Evolutionary conservation across 2,797 vertebrate genomes (phyloP).

Genomic region (Triplophysa bombifrons): DNA sequence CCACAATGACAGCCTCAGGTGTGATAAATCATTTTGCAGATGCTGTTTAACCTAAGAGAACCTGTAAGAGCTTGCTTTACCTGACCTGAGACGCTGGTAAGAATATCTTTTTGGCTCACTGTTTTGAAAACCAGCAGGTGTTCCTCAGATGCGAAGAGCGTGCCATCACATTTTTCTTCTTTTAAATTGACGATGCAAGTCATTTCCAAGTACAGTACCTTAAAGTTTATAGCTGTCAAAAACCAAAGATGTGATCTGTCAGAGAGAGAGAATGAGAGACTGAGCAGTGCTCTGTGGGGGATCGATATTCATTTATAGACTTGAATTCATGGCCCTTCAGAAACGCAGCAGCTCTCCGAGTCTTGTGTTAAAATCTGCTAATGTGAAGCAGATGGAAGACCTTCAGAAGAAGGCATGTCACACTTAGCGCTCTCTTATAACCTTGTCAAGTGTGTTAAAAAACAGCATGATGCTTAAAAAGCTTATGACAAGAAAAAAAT

Average conservation of each 20-base stretch:
- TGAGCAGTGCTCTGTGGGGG: neutral
- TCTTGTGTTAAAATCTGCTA: slow-evolving; percentile 65
- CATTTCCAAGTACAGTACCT: slow-evolving; percentile 49
- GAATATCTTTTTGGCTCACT: neutral
- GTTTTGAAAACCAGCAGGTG: neutral
- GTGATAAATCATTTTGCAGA: neutral
- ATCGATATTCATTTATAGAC: slow-evolving; percentile 46
- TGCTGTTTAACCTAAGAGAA: neutral
- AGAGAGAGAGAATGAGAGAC: slow-evolving; percentile 4
- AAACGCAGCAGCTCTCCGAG: slow-evolving; percentile 64
- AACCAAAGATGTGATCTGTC: slow-evolving; percentile 26
- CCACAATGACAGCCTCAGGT: too few species aligned
- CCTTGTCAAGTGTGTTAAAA: slow-evolving; percentile 29
- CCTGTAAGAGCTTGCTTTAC: neutral
- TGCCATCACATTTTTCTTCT: slow-evolving; percentile 8
- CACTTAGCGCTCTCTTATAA: slow-evolving; percentile 58
- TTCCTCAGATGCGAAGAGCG: neutral
- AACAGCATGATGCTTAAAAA: neutral
- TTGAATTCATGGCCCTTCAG: slow-evolving; percentile 56
- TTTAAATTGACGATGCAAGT: slow-evolving; percentile 31
- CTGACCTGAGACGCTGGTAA: neutral
- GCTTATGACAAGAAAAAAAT: neutral
- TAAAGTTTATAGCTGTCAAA: slow-evolving; percentile 31
- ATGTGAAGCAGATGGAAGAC: slow-evolving; percentile 77
- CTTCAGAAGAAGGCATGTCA: slow-evolving; percentile 65